Conservation (phyloP, 2,888 invertebrate genomes). For the Chrysolina americana region DNA sequence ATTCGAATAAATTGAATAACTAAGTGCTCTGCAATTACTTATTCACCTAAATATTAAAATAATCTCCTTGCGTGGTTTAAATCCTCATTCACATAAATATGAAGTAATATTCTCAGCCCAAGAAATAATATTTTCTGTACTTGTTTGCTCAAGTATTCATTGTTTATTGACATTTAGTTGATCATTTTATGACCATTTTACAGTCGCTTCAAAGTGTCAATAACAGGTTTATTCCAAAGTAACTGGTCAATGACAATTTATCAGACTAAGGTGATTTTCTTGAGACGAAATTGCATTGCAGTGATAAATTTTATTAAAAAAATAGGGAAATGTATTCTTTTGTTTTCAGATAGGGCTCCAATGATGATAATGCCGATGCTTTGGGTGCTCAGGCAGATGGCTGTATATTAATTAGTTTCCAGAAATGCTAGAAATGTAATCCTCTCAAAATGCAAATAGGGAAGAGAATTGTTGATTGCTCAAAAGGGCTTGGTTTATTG, state of each 20-base stretch:
- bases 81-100: slow-evolving; percentile 4
- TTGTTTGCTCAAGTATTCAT: slow-evolving; percentile 24
- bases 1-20: background rate
- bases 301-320: no score
- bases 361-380: no score
- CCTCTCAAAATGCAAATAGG: no score
- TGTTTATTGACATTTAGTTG: slow-evolving; percentile 40
- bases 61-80: background rate
- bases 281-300: no score
- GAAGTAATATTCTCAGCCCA: background rate
- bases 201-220: slow-evolving; percentile 27
- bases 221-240: background rate
- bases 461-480: no score
- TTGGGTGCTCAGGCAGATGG: no score
- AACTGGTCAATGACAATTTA: background rate
- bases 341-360: no score
- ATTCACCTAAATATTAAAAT: slow-evolving; percentile 13
- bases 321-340: no score
- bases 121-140: background rate
- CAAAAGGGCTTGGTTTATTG: no score
- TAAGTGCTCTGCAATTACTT: slow-evolving; percentile 1
- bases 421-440: no score
- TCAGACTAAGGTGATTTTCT: no score
- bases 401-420: no score
- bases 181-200: slow-evolving; percentile 40